A percentile compares a stretch with the other conserved stretches of the same genome.
phyloP scores from a whole-genome alignment of 2,113 vertebrate genomes.

The Bubalus kerabau region DNA sequence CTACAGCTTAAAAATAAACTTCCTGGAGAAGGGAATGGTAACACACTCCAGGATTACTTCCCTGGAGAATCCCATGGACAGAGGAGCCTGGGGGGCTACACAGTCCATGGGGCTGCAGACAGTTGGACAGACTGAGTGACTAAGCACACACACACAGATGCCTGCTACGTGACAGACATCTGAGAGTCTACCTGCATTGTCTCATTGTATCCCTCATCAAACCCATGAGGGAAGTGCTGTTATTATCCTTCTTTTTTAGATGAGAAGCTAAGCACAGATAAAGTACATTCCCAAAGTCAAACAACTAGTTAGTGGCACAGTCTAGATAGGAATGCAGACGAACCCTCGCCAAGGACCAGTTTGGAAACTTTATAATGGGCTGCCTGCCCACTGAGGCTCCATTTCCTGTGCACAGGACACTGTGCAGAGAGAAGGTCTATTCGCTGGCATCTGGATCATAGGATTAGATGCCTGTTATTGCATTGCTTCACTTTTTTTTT shows the following conservation, averaged over 20 bases:
- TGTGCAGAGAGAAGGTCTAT: neutral
- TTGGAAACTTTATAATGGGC: neutral
- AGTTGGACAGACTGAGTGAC: neutral
- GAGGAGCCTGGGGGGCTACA: neutral
- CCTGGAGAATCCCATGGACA: neutral
- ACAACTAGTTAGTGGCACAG: neutral
- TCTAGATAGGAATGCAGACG: neutral
- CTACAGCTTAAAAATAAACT: neutral
- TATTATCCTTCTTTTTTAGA: neutral
- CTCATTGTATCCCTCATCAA: neutral
- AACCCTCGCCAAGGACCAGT: neutral
- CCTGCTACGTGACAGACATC: neutral
- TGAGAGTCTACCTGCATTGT: neutral
- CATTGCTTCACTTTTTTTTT: neutral
- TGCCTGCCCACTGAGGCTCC: neutral
- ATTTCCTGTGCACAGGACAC: neutral
- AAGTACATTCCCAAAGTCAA: neutral
- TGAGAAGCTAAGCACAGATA: neutral
- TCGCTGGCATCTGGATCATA: neutral
- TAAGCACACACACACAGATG: neutral
- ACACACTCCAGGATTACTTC: neutral
- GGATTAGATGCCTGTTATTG: neutral
- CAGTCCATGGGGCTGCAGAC: neutral
- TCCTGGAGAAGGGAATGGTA: neutral
- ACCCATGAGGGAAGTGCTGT: neutral